These are phyloP conservation scores for Candidula unifasciata DNA, from an alignment of 2,888 invertebrate genomes.

Conservation along the genomic window DNA sequence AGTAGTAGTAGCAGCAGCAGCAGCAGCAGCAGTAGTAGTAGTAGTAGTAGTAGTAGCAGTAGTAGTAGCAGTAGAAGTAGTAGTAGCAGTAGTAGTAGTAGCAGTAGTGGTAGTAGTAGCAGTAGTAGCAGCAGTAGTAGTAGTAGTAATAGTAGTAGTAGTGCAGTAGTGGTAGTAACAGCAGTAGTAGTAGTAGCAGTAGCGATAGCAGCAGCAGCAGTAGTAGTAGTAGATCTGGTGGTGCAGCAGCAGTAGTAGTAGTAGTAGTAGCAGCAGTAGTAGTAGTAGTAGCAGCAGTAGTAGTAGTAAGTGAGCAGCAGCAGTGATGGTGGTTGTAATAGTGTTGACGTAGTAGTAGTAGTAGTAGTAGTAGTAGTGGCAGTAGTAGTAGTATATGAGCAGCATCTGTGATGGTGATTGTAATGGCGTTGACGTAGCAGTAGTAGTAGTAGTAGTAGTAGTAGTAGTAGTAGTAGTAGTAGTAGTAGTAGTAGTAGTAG, in stretches of 20 bases:
- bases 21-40: background rate
- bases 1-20: too few relatives aligned
- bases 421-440: background rate
- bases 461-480: too few relatives aligned
- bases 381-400: background rate
- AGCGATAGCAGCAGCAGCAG: background rate
- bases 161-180: background rate
- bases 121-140: too few relatives aligned
- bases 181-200: background rate
- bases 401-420: background rate
- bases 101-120: background rate
- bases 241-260: background rate
- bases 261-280: too few relatives aligned
- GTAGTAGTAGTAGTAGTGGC: too few relatives aligned
- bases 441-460: background rate
- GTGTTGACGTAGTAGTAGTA: too few relatives aligned
- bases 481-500: too few relatives aligned
- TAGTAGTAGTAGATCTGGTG: background rate
- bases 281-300: too few relatives aligned
- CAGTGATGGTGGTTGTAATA: too few relatives aligned
- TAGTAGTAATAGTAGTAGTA: too few relatives aligned
- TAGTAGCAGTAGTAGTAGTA: background rate
- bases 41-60: constrained; percentile 24
- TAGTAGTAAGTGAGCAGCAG: too few relatives aligned
- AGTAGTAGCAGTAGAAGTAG: constrained; percentile 14